Base-by-base conservation (phyloP, 1,140 invertebrate genomes). In the Batillaria attramentaria region DNA sequence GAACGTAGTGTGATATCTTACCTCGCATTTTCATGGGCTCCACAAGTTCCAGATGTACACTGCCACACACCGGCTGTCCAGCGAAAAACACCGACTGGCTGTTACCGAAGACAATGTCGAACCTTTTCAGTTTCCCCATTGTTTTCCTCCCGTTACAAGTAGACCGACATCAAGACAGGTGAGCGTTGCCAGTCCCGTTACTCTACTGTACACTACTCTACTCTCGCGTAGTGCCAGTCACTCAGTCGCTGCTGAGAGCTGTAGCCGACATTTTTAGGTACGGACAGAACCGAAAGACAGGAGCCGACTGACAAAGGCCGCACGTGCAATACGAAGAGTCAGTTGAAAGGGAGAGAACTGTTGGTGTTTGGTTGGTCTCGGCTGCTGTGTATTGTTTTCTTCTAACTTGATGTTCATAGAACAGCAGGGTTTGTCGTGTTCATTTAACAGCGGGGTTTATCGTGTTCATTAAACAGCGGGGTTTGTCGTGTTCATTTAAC, bases 11-110 rank as follows among this genome's bases (percentile, higher is more conserved):
- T 13, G 31, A 62, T n/a, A 66, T 31, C 62, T 81, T 60, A 81
- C 79, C 79, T 81, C 79, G 72, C 54, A 81, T 72, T 73, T 77
- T 81, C 79, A 77, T 81, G 31, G 79, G 50, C 46, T 81, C 79
- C 20, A 24, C 50, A 1, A 81, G 39, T n/a, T 81, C 74, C 60
- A 81, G 16, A 43, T 37, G 37, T 20, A 81, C 75, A 3, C 54
- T 69, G n/a, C 79, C 79, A 8, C 41, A 60, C 6, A 81, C 70
- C 35, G 54, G 42, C 31, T 81, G 72, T 10, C 79, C 79, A 46
- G 74, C 65, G 62, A 74, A 79, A 60, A 75, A 79, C 28, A 79
- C 78, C 3, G 37, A 60, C 42, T 79, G 42, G 18, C 24, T n/a
- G 72, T 75, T 79, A 60, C 75, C 66, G n/a, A 75, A 75, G 41